Evolutionary conservation across 2,113 vertebrate species (phyloP), one percentile per base, ranked within the genome.

Genomic region (Epinephelus lanceolatus): DNA sequence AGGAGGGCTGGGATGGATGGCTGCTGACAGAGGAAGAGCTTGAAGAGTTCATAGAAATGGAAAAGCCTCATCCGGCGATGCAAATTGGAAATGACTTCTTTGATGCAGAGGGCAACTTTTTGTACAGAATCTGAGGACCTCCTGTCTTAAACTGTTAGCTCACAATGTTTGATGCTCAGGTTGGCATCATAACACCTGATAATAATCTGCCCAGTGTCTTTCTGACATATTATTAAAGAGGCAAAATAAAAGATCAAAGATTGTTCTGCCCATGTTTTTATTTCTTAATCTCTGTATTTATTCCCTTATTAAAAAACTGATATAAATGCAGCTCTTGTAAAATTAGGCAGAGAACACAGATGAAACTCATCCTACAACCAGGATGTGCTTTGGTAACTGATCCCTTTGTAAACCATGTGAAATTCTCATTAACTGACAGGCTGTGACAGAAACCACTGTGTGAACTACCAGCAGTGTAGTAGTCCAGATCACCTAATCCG

Each of bases 41-140:
- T 15, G 90, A 94, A 59, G 73, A 93, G 66, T 8, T 93, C 14
- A 66, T 81, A 40, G 79, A 70, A 11, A 40, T 40, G n/a, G 33
- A 66, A 81, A 88, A 82, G 78, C 83, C 84, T 10, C 12, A 63
- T 12, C 68, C 87, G 52, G 94, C 94, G 2, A 76, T 94, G 40
- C 95, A 95, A 85, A 91, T 90, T 60, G 96, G 96, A 0, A 94
- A 62, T 1, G 95, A 97, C 27, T 95, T 96, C 87, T 97, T 96
- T 88, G 97, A 97, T 62, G 70, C 67, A 13, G 91, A 96, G 0
- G 96, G 97, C 0, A 96, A 96, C 78, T 96, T 97, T 84, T 86
- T 97, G 47, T 97, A 97, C 75, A 93, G 96, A 89, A 87, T 97
- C 49, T 97, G 83, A 96, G n/a, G 7, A 79, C 4, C 23, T 74